phyloP scores from a whole-genome alignment of 2,797 vertebrate species.

The Cynodonichthys magdalenae region DNA sequence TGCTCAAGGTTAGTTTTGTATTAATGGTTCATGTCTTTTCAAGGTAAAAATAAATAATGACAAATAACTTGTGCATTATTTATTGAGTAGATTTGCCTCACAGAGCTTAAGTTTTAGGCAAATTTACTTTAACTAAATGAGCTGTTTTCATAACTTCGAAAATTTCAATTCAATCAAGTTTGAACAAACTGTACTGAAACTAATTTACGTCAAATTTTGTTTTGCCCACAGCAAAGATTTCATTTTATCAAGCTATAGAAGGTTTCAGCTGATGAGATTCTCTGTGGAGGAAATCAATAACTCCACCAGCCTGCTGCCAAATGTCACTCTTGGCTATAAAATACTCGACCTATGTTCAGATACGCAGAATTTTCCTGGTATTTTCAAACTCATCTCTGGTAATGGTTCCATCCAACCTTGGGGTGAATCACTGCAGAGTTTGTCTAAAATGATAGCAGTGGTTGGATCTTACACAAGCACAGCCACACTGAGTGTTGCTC shows the following conservation, averaged over 20 bases:
- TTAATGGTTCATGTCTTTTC: neutral
- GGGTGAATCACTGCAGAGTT: neutral
- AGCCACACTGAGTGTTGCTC: slow-evolving; percentile 56
- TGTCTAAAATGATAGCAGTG: slow-evolving; percentile 65
- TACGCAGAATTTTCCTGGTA: slow-evolving; percentile 32
- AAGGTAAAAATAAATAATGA: too few relatives aligned
- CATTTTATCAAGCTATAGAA: slow-evolving; percentile 70
- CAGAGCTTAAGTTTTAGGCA: too few relatives aligned
- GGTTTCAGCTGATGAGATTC: slow-evolving; percentile 86
- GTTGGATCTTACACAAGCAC: slow-evolving; percentile 68
- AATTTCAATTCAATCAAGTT: too few relatives aligned
- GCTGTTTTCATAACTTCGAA: too few relatives aligned
- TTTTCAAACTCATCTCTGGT: slow-evolving; percentile 12
- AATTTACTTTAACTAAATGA: too few relatives aligned
- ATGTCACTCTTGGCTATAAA: slow-evolving; percentile 83
- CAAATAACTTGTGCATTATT: too few relatives aligned
- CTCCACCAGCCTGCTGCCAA: slow-evolving; percentile 77
- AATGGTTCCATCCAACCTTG: neutral
- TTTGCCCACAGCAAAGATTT: slow-evolving; percentile 64
- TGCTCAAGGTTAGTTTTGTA: slow-evolving; percentile 71
- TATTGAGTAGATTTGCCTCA: too few relatives aligned
- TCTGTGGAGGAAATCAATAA: slow-evolving; percentile 85
- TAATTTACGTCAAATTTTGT: too few relatives aligned
- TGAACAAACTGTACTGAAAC: too few relatives aligned
- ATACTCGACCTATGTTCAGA: slow-evolving; percentile 83